Percentiles rank a stretch among this genome's conserved stretches.
Evolutionary conservation across 1,140 invertebrate species (phyloP).

Genomic region (Protaetia brevitarsis): DNA sequence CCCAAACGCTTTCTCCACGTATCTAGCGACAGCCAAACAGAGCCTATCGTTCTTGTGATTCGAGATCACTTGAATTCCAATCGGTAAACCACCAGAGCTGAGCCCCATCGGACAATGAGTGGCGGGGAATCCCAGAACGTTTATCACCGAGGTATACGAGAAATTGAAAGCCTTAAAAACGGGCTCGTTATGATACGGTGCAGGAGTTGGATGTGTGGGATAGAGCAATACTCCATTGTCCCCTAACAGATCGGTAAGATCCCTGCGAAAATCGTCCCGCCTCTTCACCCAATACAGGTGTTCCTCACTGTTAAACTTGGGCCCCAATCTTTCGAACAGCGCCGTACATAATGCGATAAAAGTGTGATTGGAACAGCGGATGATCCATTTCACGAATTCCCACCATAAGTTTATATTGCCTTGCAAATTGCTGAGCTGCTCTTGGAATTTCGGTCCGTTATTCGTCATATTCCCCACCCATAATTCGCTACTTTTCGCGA

Average conservation of each 20-base stretch:
- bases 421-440: conserved; percentile 65
- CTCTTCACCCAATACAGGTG: conserved; percentile 55
- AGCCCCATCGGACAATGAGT: conserved; percentile 86
- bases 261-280: conserved; percentile 53
- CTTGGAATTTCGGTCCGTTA: conserved; percentile 60
- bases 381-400: conserved; percentile 70
- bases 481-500: conserved; percentile 60
- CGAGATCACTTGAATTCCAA: conserved; percentile 81
- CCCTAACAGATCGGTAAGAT: conserved; percentile 66
- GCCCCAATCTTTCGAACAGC: conserved; percentile 63
- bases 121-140: conserved; percentile 84
- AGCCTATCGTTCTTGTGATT: conserved; percentile 76
- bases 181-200: conserved; percentile 86
- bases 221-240: conserved; percentile 86
- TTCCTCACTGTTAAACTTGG: conserved; percentile 55
- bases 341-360: conserved; percentile 68
- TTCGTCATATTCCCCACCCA: conserved; percentile 74
- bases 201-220: conserved; percentile 85
- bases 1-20: conserved; percentile 89
- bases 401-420: conserved; percentile 59
- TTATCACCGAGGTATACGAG: conserved; percentile 87
- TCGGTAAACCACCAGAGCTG: conserved; percentile 77
- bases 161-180: conserved; percentile 85
- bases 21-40: conserved; percentile 80
- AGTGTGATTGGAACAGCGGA: conserved; percentile 77